Conservation (phyloP, 2,888 invertebrate genomes). For the Perizoma flavofasciatum region DNA sequence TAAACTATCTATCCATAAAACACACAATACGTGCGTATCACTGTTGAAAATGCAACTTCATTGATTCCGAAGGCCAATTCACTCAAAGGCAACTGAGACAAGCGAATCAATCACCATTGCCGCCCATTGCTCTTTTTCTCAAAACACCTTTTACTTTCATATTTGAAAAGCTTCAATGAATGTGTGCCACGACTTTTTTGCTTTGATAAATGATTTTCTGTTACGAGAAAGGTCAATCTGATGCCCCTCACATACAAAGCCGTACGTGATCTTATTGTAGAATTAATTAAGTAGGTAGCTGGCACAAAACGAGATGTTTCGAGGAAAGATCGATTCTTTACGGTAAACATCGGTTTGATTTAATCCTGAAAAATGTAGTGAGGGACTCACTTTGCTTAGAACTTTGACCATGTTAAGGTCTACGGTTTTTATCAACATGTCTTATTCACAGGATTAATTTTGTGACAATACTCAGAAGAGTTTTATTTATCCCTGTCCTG, state of each 20-base stretch:
- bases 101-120: conserved; percentile 17
- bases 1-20: conserved; percentile 15
- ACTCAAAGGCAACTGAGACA: conserved; percentile 44
- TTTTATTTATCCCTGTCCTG: neutral
- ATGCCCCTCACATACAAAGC: conserved; percentile 53
- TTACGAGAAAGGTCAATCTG: conserved; percentile 45
- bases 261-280: conserved; percentile 67
- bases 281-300: conserved; percentile 62
- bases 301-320: conserved; percentile 44
- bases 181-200: conserved; percentile 11
- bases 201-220: conserved; percentile 3
- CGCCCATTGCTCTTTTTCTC: conserved; percentile 22
- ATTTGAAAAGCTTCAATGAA: conserved; percentile 10
- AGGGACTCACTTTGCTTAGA: too few relatives aligned
- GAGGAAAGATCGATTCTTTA: conserved; percentile 44
- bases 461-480: neutral
- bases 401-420: too few relatives aligned
- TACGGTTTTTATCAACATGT: too few relatives aligned
- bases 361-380: neutral
- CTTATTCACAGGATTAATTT: neutral
- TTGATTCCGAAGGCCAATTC: conserved; percentile 47
- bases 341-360: conserved; percentile 9
- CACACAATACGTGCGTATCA: conserved; percentile 57
- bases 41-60: conserved; percentile 41
- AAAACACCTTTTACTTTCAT: neutral